Evolutionary conservation across 2,888 invertebrate genomes (phyloP), one percentile per base, ranked within the genome.

Genomic region (Acrocyrtus sp.): DNA sequence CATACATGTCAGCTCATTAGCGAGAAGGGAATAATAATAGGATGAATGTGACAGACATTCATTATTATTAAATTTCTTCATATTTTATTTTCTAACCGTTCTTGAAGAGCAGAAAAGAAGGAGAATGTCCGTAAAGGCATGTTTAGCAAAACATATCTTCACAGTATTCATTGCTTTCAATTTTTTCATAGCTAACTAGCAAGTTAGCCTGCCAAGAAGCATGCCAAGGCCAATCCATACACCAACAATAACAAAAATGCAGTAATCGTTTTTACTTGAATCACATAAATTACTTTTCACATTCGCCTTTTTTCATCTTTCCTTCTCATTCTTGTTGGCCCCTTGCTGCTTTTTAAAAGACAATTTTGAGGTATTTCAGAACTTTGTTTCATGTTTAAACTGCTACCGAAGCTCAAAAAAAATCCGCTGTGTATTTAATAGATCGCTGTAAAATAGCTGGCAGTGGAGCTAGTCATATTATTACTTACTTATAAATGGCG

Each of bases 51-150:
- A 70, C 70, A 70, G 70, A 70, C 70, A 70, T 70, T 70, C 70
- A 70, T 70, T 70, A 70, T 70, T 70, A 70, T 70, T 70, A 70
- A 70, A 70, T 70, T 70, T 70, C 70, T 70, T 70, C 62, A 70
- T 70, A 70, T 63, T 63, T 70, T 63, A 63, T 70, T 63, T 70
- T 63, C 70, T 70, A 70, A 70, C 70, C 63, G 70, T 70, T 70
- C 63, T 70, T 61, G 54, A 47, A 68, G 50, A 50, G 43, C 43
- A 53, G 60, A 27, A 24, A 26, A 47, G 41, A 39, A 22, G 27
- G 26, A 45, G 43, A 43, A 45, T 58, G 12, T 43, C 45, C 45
- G 43, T 45, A 26, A n/a, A n/a, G n/a, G n/a, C n/a, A n/a, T n/a
- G n/a, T n/a, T n/a, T n/a, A n/a, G n/a, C n/a, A n/a, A n/a, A n/a